Evolutionary conservation across 2,888 invertebrate species (phyloP).

Genomic region (Acanthosoma haemorrhoidale): DNA sequence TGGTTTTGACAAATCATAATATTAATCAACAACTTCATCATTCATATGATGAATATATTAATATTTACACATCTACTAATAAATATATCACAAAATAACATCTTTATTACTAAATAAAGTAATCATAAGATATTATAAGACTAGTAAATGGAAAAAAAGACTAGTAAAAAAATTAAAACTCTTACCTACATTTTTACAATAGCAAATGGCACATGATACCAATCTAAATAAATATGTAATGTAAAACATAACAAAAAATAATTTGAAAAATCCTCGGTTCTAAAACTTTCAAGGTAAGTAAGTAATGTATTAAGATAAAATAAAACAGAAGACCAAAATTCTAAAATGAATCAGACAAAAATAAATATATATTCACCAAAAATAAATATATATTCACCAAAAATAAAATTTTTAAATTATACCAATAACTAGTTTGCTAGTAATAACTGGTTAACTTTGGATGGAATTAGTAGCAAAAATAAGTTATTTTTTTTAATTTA

Average conservation of each 20-base stretch:
- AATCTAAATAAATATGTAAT: not conserved
- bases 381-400: no score
- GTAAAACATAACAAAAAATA: not conserved
- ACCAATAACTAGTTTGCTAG: no score
- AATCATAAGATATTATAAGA: conserved; percentile 4
- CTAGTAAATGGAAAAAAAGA: conserved; percentile 4
- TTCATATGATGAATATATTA: not conserved
- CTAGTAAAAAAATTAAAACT: not conserved
- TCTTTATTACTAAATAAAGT: not conserved
- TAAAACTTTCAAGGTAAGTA: not conserved
- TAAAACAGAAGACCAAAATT: no score
- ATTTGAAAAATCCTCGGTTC: not conserved
- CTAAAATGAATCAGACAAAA: no score
- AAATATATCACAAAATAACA: conserved; percentile 14
- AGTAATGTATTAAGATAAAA: no score
- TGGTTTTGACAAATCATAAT: not conserved
- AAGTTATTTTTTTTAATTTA: no score
- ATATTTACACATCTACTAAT: conserved; percentile 10
- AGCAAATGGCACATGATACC: not conserved
- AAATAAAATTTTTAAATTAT: no score
- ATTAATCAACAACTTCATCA: not conserved
- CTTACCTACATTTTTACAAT: not conserved
- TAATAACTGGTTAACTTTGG: no score
- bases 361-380: no score
- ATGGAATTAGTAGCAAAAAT: no score